Conservation (phyloP, 2,797 vertebrate genomes). For the Acanthis flammea region DNA sequence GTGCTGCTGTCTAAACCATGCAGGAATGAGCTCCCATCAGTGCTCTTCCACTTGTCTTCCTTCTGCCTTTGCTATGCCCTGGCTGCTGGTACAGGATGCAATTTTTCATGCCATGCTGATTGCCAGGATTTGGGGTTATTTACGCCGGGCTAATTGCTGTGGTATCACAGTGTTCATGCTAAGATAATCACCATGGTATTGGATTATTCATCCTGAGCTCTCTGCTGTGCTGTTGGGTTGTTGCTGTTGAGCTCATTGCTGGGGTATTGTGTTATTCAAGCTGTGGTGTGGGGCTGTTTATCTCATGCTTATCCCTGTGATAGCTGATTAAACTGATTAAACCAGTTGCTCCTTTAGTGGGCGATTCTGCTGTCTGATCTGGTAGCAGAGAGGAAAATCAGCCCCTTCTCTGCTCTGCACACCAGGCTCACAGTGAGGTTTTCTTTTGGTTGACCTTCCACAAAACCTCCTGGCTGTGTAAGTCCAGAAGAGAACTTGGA, state of each 20-base stretch:
- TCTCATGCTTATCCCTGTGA: conserved; percentile 43
- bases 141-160: conserved; percentile 55
- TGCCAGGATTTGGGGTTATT: conserved; percentile 44
- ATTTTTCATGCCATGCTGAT: conserved; percentile 51
- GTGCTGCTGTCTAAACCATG: not conserved
- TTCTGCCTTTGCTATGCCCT: not conserved
- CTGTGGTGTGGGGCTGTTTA: conserved; percentile 29
- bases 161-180: conserved; percentile 33
- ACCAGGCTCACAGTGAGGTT: not conserved
- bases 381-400: not conserved
- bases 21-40: not conserved
- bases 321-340: conserved; percentile 58
- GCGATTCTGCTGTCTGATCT: not conserved
- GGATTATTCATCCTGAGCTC: conserved; percentile 62
- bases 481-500: not conserved
- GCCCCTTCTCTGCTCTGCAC: not conserved
- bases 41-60: not conserved
- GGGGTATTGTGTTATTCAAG: conserved; percentile 36
- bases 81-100: not conserved
- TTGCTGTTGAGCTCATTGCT: conserved; percentile 43
- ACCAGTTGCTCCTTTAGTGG: not conserved
- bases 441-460: not conserved
- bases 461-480: not conserved
- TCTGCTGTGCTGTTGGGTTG: conserved; percentile 21
- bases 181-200: conserved; percentile 62